A percentile compares a stretch with the other conserved stretches of the same genome.
phyloP scores from a whole-genome alignment of 2,888 invertebrate genomes.

The Cephus pygmeus region DNA sequence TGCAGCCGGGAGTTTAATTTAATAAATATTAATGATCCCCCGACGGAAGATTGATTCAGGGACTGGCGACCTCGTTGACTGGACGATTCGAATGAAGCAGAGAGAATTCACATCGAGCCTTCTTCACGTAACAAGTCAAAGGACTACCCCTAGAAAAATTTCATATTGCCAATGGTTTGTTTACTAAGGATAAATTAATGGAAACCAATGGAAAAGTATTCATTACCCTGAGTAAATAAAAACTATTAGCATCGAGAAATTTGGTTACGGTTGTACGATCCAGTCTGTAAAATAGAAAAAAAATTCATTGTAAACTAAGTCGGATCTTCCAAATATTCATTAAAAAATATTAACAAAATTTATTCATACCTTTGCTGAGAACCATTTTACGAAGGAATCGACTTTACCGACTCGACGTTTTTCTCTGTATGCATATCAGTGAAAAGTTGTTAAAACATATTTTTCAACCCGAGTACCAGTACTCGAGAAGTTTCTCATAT shows the following conservation, averaged over 20 bases:
- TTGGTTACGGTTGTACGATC: neutral
- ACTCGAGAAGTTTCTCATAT: neutral
- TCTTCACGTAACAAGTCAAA: neutral
- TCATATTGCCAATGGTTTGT: no score
- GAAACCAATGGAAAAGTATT: no score
- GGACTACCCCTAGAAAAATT: no score
- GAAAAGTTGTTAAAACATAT: neutral
- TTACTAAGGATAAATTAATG: no score
- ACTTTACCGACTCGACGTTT: neutral
- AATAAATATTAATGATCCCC: no score
- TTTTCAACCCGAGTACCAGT: neutral
- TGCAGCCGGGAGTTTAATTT: no score
- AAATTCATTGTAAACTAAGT: neutral
- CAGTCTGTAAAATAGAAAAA: neutral
- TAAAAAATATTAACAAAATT: neutral
- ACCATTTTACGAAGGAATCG: neutral
- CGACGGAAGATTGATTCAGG: no score
- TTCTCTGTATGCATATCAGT: neutral
- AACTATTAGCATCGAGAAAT: no score
- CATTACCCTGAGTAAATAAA: no score
- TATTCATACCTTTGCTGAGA: neutral
- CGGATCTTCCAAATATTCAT: neutral
- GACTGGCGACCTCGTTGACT: no score
- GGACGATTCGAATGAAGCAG: no score
- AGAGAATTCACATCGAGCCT: neutral